Percentiles rank a stretch among this genome's conserved stretches.
These are phyloP conservation scores for Tolypeutes matacus DNA, from an alignment of 2,797 vertebrate genomes.

Conservation along the genomic window DNA sequence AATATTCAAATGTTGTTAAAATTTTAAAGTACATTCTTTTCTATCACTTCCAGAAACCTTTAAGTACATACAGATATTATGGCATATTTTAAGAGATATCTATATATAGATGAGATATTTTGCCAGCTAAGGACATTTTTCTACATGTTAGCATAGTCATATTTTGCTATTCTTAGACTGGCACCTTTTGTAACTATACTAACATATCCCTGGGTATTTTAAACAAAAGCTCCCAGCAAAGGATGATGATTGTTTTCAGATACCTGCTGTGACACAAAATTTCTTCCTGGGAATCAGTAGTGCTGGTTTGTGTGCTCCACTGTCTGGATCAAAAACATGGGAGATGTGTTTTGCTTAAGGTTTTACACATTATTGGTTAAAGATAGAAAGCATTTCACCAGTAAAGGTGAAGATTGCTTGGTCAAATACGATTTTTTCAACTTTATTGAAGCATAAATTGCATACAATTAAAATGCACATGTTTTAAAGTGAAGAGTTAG, in stretches of 20 bases:
- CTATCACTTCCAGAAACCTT: background rate
- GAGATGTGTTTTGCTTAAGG: background rate
- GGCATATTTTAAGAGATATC: background rate
- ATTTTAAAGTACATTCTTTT: background rate
- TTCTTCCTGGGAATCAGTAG: background rate
- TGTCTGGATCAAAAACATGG: background rate
- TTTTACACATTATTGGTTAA: background rate
- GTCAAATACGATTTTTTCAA: background rate
- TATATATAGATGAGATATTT: background rate
- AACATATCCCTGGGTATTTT: background rate
- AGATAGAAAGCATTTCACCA: background rate
- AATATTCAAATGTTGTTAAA: background rate
- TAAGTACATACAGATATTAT: background rate
- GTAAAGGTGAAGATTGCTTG: background rate
- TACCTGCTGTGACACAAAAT: background rate
- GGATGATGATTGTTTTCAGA: background rate
- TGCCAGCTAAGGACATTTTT: background rate
- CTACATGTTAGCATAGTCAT: background rate
- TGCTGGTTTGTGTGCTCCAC: background rate
- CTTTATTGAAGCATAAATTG: background rate
- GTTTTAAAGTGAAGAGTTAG: background rate
- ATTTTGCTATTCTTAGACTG: background rate
- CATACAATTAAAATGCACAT: background rate
- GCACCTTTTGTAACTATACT: background rate
- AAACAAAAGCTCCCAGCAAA: background rate